Evolutionary conservation across 2,797 vertebrate species (phyloP).

Genomic region (Ctenopoma multispine): DNA sequence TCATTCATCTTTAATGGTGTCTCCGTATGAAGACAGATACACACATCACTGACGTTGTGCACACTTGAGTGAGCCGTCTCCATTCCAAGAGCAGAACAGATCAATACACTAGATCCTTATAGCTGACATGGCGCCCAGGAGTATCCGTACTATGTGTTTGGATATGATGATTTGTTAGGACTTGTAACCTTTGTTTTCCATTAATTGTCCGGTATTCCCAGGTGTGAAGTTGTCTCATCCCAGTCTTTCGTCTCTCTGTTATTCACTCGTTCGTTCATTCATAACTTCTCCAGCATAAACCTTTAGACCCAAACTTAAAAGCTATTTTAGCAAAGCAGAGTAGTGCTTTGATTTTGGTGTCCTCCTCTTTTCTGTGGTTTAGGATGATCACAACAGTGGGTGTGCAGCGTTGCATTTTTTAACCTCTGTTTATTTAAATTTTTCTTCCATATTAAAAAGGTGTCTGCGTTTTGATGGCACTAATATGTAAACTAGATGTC

Average conservation of each 20-base stretch:
- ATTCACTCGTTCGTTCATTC: too few relatives aligned
- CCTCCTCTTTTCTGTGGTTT: too few relatives aligned
- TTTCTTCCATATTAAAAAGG: too few relatives aligned
- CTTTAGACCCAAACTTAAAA: too few relatives aligned
- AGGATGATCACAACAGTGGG: too few relatives aligned
- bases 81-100: not conserved
- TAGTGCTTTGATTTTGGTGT: too few relatives aligned
- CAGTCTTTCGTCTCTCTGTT: not conserved
- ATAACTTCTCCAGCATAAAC: too few relatives aligned
- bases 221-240: not conserved
- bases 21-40: constrained; percentile 22
- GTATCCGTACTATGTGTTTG: constrained; percentile 2
- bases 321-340: too few relatives aligned
- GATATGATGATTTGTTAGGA: not conserved
- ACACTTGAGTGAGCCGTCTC: constrained; percentile 23
- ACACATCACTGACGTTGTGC: constrained; percentile 32
- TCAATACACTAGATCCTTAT: constrained; percentile 31
- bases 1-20: constrained; percentile 42
- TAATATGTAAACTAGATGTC: too few relatives aligned
- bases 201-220: not conserved
- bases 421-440: too few relatives aligned
- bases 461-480: too few relatives aligned
- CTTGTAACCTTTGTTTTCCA: not conserved
- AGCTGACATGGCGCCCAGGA: not conserved
- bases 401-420: too few relatives aligned